Evolutionary conservation across 2,888 invertebrate genomes (phyloP).

Genomic region (Stictocephala bisonia): DNA sequence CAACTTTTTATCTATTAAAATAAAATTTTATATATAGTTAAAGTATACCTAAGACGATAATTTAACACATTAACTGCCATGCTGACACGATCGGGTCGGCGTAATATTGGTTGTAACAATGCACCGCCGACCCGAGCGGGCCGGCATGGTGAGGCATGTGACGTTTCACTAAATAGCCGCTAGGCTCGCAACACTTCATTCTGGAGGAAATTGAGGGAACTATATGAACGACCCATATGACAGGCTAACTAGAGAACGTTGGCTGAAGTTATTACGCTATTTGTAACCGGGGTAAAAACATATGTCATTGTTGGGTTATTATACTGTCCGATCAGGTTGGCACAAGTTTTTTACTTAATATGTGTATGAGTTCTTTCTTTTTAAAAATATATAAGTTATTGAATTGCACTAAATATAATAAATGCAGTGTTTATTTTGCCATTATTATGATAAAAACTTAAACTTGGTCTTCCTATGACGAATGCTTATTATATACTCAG

Average conservation of each 20-base stretch:
- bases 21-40: no score
- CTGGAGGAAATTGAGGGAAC: background rate
- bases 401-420: no score
- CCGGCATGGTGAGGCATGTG: background rate
- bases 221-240: background rate
- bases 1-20: no score
- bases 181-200: background rate
- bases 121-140: background rate
- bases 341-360: background rate
- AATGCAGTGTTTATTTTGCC: no score
- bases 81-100: background rate
- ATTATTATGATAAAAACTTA: no score
- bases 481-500: background rate
- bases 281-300: background rate
- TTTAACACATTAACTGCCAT: slow-evolving; percentile 5
- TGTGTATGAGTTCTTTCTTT: background rate
- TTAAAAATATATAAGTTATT: no score
- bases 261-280: background rate
- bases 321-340: background rate
- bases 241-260: background rate
- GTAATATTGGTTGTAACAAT: background rate
- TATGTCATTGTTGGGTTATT: background rate
- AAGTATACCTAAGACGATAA: no score
- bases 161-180: background rate
- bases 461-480: no score